Percentiles rank a stretch among this genome's conserved stretches.
phyloP scores from a whole-genome alignment of 2,113 vertebrate genomes.

The Capricornis sumatraensis region DNA sequence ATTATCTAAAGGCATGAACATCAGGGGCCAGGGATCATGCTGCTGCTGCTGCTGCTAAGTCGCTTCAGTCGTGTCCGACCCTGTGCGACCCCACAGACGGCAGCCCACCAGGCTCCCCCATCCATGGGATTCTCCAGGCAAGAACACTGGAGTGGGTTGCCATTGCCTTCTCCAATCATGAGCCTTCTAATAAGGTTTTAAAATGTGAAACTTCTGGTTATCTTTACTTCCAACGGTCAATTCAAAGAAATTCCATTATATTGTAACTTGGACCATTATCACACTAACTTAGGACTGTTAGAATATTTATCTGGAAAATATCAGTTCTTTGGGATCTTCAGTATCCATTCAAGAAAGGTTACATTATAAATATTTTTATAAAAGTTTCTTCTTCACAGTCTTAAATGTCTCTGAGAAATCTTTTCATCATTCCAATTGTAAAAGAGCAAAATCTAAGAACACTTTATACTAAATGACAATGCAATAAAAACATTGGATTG shows the following conservation, averaged over 20 bases:
- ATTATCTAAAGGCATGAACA: background rate
- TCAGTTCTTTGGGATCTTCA: background rate
- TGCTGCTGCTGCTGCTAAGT: too few species aligned
- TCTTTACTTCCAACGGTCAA: background rate
- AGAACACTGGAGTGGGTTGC: too few species aligned
- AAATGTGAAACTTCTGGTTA: background rate
- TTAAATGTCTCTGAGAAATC: background rate
- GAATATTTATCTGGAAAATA: background rate
- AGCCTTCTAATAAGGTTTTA: background rate
- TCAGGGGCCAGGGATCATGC: background rate
- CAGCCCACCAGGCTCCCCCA: too few species aligned
- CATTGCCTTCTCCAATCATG: too few species aligned
- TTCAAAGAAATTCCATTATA: background rate
- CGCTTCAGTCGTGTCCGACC: fast-evolving
- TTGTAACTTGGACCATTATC: background rate
- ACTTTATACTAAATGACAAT: background rate
- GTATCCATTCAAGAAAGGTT: background rate
- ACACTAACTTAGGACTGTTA: background rate
- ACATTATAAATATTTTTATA: background rate
- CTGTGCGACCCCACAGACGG: too few species aligned
- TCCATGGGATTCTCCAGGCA: too few species aligned
- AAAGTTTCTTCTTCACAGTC: background rate
- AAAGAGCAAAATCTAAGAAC: background rate
- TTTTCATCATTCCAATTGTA: background rate
- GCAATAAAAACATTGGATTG: background rate